Base-by-base conservation (phyloP, 2,888 invertebrate species). In the Hirtodrosophila alboralis region DNA sequence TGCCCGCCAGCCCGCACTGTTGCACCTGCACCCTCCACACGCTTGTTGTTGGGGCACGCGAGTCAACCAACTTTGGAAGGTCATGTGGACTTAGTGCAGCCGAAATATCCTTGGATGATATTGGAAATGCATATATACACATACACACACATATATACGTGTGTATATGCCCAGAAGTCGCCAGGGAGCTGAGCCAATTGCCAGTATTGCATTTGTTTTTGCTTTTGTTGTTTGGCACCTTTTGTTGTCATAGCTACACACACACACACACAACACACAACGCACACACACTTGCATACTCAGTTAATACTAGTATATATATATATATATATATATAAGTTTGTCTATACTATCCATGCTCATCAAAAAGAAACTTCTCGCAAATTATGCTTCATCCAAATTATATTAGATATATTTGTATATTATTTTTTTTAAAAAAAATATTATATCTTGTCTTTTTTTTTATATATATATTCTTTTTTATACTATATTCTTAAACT, bases 31-130 rank as follows among this genome's bases (percentile, higher is more conserved):
- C n/a, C 26, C n/a, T 6, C 13, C 48, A 13, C 18, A 9, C 14
- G 37, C 34, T 41, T 14, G 34, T 36, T 38, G 28, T 26, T 44
- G 48, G 33, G 18, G n/a, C n/a, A n/a, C 65, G 58, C 61, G 77
- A 86, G 86, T 87, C 87, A 87, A 84, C 81, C 83, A 87, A 87
- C 87, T 87, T 76, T 87, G 68, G 87, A 87, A 87, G 87, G 87
- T 87, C 87, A 85, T 73, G 69, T 80, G 85, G 77, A 74, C 78
- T 81, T 71, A 78, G 68, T 63, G 78, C 83, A 76, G 77, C 75
- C 75, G 70, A 80, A 70, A 80, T 77, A 86, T 85, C 85, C 85
- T 85, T 85, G 85, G 77, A 66, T 71, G 68, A 60, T 81, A 77
- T 81, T 84, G 75, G 83, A 84, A 75, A 72, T 66, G 59, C 70